phyloP scores from a whole-genome alignment of 2,888 invertebrate genomes.

The Ganaspis brasiliensis region DNA sequence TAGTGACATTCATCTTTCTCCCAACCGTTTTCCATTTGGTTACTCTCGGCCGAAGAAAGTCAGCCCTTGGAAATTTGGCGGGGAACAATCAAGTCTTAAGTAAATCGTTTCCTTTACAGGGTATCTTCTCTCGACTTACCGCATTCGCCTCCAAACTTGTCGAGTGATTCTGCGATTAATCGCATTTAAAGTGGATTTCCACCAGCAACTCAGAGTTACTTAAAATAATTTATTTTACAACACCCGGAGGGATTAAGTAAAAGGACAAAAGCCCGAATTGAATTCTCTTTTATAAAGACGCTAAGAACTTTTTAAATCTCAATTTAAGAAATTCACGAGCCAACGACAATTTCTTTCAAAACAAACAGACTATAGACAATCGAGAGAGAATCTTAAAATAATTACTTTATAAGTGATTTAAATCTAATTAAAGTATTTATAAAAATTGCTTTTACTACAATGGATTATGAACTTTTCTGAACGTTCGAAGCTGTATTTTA shows the following conservation, averaged over 20 bases:
- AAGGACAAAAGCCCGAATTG: not conserved
- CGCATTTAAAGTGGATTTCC: constrained; percentile 54
- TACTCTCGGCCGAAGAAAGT: constrained; percentile 5
- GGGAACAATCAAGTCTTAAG: constrained; percentile 50
- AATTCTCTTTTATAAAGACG: no score
- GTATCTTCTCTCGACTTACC: constrained; percentile 33
- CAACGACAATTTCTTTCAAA: no score
- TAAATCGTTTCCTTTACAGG: constrained; percentile 52
- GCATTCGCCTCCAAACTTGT: constrained; percentile 39
- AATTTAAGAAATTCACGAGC: no score
- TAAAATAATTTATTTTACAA: constrained; percentile 13
- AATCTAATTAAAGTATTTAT: no score
- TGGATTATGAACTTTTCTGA: no score
- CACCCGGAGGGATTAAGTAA: not conserved
- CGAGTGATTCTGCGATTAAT: constrained; percentile 57
- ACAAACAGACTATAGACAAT: no score
- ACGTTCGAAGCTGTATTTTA: no score
- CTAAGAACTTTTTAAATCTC: no score
- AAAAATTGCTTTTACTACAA: no score
- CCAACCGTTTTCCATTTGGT: not conserved
- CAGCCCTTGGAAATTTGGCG: constrained; percentile 42
- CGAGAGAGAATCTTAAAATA: no score
- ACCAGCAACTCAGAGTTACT: constrained; percentile 9
- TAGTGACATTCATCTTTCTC: constrained; percentile 15
- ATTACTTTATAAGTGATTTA: no score